Base-by-base conservation (phyloP, 2,113 vertebrate genomes). In the Prionailurus viverrinus region DNA sequence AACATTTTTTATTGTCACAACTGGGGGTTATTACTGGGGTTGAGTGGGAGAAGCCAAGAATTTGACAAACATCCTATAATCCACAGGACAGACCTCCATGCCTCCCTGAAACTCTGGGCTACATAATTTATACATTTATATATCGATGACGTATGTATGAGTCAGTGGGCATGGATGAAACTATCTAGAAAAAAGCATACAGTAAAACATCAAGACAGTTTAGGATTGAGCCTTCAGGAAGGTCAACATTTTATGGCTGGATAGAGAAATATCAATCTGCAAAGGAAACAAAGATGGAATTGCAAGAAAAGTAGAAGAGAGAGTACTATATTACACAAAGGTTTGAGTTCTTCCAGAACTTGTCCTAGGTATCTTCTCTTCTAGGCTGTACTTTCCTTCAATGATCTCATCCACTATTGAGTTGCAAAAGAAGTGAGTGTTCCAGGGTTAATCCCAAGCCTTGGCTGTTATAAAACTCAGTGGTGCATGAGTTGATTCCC, bases 361-460 rank as follows among this genome's bases (percentile, higher is more conserved):
- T 95, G 33, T 92, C 89, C 41, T 41, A 41, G 41, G 3, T 86
- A 91, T 80, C 86, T 63, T 15, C 39, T 36, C 63, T 68, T 81
- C 82, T 65, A 63, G 16, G 19, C 53, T 87, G 45, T 73, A 86
- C 11, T 87, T n/a, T 87, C 53, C n/a, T 73, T 87, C n/a, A 51
- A 55, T 73, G 15, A 87, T 71, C 53, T 95, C 74, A 92, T n/a
- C 53, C n/a, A 48, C 65, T 73, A 87, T 81, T 81, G 66, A 33
- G n/a, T 92, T 92, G 92, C 65, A 87, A 87, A 65, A 95, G 65
- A 33, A 95, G 53, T 92, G 82, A 92, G 10, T 41, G 33, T 63
- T 92, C 53, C 41, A 41, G 65, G 19, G 74, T 65, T 87, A 87
- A 92, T 79, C 21, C 27, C 53, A 92, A 87, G 41, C 4, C 39